Evolutionary conservation across 2,888 invertebrate genomes (phyloP), one percentile per base, ranked within the genome.

Genomic region (Ceriagrion tenellum): DNA sequence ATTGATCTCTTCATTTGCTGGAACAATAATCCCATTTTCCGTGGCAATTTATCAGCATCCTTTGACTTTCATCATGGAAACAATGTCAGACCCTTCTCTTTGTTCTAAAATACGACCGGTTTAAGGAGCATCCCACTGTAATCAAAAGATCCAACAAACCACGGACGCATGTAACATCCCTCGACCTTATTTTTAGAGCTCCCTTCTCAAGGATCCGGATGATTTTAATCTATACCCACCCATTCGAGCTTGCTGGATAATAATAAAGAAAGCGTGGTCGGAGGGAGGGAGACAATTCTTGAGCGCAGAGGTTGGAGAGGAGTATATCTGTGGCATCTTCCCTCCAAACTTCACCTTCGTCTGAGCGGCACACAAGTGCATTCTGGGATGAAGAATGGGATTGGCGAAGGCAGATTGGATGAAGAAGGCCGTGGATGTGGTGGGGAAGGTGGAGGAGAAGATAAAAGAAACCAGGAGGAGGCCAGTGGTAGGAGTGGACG

Each of bases 331-430:
- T 35, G 81, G 20, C 93, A 93, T 93, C 93, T 93, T 23, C 35
- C 59, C 35, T 63, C 69, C 93, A 69, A 93, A 93, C 93, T 47
- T 69, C 93, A 74, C 40, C 93, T 63, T 93, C 69, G 26, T 63
- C 89, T 26, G 55, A 16, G 55, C 89, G 26, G 59, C 47, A 55
- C 93, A 93, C 63, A 93, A 93, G 30, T 93, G 69, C 93, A 74
- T 93, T 93, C 74, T n/a, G 69, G 93, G 69, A 93, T 93, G 93
- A 93, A 93, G 93, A 69, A 93, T 74, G 93, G 93, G 40, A 69
- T 63, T 93, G 47, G 30, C n/a, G 93, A n/a, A 26, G 40, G n/a
- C 63, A 91, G 93, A 74, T 93, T 69, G 93, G 93, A 35, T 26
- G 63, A 69, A 69, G 35, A 35, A 81, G 35, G 69, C 69, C 26